Base-by-base conservation (phyloP, 1,140 invertebrate species). In the Myzus persicae region DNA sequence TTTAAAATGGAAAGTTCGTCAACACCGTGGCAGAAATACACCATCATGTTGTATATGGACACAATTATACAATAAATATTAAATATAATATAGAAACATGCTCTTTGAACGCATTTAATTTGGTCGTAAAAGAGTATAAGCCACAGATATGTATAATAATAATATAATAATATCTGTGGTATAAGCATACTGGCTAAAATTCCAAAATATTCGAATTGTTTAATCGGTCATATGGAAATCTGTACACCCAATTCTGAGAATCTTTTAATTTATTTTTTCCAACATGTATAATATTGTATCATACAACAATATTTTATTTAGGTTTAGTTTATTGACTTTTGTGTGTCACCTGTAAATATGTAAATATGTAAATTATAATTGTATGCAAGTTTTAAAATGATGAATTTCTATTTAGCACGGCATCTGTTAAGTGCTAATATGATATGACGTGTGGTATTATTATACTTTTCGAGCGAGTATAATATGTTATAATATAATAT, bases 401-500 rank as follows among this genome's bases (percentile, higher is more conserved):
- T 44, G 24, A n/a, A 46, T 46, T 87, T 87, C 46, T 87, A 44
- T 87, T 87, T 87, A 20, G 11, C 26, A 44, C 84, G 38, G 38
- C 59, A 76, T 76, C 11, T n/a, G 4, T 76, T 76, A n/a, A 76
- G 59, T n/a, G 59, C 59, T 76, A 76, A 36, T 18, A 18, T 76
- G 14, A 76, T n/a, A 76, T 76, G 59, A n/a, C 6, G 31, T 1
- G 31, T 76, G 31, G 59, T 76, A 36, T n/a, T 76, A 76, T 76
- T n/a, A 76, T 76, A 76, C 31, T 84, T 0, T 42, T 1, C 4
- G 42, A 3, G 31, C 11, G 26, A 76, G 31, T 76, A n/a, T 76
- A 76, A 76, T 76, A 76, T n/a, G 14, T 76, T 76, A n/a, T 76
- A 76, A 76, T 76, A 76, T n/a, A 59, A 85, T 85, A 44, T 87